Evolutionary conservation across 2,797 vertebrate genomes (phyloP).

Genomic region (Sebastiscus tertius): DNA sequence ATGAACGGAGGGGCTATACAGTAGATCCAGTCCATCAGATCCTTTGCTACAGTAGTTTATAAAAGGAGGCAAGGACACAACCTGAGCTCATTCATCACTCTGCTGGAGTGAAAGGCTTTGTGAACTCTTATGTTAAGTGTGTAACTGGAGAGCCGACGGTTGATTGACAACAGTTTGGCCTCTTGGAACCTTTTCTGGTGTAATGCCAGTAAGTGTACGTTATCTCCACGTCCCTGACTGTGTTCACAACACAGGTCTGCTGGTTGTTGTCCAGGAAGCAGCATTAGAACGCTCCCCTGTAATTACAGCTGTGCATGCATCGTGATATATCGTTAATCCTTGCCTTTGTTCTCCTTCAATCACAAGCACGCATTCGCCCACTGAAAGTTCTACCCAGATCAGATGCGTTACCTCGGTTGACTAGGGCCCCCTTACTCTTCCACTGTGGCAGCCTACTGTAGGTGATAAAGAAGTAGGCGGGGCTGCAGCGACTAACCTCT

Average conservation of each 20-base stretch:
- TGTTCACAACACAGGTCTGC: neutral
- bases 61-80: constrained; percentile 7
- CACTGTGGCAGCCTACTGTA: no score
- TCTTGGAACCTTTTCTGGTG: neutral
- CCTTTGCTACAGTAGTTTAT: neutral
- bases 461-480: no score
- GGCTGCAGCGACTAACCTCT: no score
- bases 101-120: neutral
- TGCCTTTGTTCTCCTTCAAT: no score
- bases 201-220: neutral
- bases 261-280: neutral
- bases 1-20: neutral
- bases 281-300: neutral
- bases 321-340: no score
- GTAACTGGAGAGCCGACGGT: neutral
- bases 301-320: neutral
- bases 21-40: neutral
- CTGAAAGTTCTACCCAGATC: no score
- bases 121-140: neutral
- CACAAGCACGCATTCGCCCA: no score
- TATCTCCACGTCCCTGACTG: no score
- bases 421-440: no score
- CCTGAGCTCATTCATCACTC: constrained; percentile 3
- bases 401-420: no score
- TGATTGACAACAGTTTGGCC: neutral